Percentiles rank a stretch among this genome's conserved stretches.
phyloP scores from a whole-genome alignment of 2,113 vertebrate species.

The Zosterops pallidus region DNA sequence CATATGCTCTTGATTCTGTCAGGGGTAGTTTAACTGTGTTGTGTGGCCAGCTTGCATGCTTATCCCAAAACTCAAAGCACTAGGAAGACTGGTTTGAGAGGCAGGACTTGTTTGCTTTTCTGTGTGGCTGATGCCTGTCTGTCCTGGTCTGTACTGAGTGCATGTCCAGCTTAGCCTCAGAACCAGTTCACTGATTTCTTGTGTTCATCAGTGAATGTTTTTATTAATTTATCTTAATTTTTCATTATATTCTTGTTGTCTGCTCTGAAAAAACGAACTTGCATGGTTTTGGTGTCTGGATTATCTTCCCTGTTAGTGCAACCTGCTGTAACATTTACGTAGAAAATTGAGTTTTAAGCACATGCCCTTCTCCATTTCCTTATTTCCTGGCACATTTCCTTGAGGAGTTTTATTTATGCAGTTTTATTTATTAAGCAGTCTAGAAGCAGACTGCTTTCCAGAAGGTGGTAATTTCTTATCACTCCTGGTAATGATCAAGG shows the following conservation, averaged over 20 bases:
- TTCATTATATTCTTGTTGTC: background rate
- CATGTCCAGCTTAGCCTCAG: background rate
- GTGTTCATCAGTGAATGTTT: background rate
- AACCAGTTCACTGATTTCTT: background rate
- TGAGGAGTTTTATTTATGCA: background rate
- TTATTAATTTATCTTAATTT: background rate
- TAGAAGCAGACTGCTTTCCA: background rate
- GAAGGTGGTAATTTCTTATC: background rate
- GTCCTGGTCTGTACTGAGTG: background rate
- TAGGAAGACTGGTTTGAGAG: background rate
- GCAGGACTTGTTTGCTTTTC: background rate
- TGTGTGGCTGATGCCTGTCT: background rate
- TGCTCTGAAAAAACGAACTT: background rate
- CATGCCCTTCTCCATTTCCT: background rate
- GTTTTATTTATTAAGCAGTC: background rate
- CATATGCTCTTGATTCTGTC: background rate
- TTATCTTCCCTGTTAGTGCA: background rate
- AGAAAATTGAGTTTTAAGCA: background rate
- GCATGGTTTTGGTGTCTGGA: background rate
- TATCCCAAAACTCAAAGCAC: background rate
- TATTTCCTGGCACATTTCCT: background rate
- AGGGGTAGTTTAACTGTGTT: background rate
- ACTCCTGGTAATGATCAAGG: background rate
- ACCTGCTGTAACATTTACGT: background rate
- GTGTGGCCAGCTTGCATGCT: background rate